Evolutionary conservation across 2,797 vertebrate species (phyloP), one percentile per base, ranked within the genome.

Genomic region (Gadopsis marmoratus): DNA sequence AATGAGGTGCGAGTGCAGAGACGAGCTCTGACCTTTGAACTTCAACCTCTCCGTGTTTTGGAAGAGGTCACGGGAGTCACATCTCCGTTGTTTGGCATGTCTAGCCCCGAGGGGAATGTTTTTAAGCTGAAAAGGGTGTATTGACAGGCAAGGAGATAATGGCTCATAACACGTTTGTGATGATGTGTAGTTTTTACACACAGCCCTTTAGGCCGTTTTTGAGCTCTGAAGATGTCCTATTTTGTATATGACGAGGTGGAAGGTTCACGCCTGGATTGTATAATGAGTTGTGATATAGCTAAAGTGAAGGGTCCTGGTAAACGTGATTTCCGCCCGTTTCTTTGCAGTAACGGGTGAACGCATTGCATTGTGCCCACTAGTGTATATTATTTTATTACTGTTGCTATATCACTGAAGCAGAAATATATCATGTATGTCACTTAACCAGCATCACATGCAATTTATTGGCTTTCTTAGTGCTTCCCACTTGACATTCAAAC

Each of bases 21-120:
- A 93, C 83, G 26, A 87, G 90, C 82, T 75, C 78, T 33, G 76
- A 91, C 87, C 89, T 88, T 71, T 90, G 84, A 93, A 71, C 92
- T 83, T 41, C 19, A 37, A 81, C 86, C 89, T 82, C 73, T 17
- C 23, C 23, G 59, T 83, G 82, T 81, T 88, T 86, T 69, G 60
- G 66, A 75, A 64, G 69, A 83, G 89, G 92, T 90, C 86, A 82
- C 50, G 10, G 37, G 58, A 74, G 88, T 78, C 79, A 82, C 66
- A 50, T 76, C 61, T 60, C 82, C 76, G 83, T 88, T 61, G 65
- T 74, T 88, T 88, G 78, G 53, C 59, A 31, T 64, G 61, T 86
- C 51, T 26, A 12, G 80, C 85, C 89, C 86, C 39, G 66, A 79
- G 86, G 88, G 81, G 23, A 74, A 60, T 48, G 71, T 66, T 78